These are phyloP conservation scores for Acyrthosiphon pisum DNA, from an alignment of 1,140 invertebrate species.

Conservation along the genomic window DNA sequence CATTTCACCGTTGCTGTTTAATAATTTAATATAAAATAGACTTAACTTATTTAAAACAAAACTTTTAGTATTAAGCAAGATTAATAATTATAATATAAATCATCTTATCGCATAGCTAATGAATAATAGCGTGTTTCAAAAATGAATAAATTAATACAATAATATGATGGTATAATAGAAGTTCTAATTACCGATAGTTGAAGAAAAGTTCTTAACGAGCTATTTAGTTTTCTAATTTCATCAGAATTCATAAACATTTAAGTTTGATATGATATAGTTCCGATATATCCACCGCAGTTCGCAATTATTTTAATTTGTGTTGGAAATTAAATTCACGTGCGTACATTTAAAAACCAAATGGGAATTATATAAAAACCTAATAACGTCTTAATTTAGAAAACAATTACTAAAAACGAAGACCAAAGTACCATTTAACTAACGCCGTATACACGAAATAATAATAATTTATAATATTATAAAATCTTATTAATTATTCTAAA, in stretches of 20 bases:
- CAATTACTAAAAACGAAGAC: background rate
- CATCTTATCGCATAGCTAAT: background rate
- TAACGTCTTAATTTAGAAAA: background rate
- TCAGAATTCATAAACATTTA: background rate
- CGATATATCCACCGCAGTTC: background rate
- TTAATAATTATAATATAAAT: background rate
- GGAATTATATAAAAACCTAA: background rate
- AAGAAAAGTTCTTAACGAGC: background rate
- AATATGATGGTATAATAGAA: background rate
- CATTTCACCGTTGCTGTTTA: background rate
- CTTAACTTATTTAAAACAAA: background rate
- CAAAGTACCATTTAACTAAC: background rate
- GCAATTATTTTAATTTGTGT: background rate
- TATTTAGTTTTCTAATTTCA: background rate
- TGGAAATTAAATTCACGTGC: background rate
- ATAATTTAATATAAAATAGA: background rate
- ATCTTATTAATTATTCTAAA: slow-evolving; percentile 5
- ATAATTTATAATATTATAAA: background rate
- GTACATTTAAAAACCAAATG: background rate
- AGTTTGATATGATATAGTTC: background rate
- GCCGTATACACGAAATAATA: background rate
- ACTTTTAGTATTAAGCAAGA: background rate
- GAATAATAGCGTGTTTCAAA: background rate
- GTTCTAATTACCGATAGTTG: background rate
- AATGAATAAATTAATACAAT: background rate